These are phyloP conservation scores for Frankliniella fusca DNA, from an alignment of 2,888 invertebrate species.

Conservation along the genomic window DNA sequence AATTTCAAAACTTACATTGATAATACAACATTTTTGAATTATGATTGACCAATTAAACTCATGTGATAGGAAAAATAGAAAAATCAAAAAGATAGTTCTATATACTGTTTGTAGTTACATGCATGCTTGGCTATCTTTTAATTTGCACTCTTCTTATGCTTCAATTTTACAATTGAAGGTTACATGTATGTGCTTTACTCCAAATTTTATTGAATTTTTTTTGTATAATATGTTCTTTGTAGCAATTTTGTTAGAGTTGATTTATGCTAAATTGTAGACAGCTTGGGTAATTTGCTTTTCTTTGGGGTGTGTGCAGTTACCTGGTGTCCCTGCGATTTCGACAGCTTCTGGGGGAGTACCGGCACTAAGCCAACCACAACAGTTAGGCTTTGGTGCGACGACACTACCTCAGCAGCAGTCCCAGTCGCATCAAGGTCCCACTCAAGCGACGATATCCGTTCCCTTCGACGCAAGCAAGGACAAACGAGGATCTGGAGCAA, in stretches of 20 bases:
- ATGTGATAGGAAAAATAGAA: no score
- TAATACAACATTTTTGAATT: no score
- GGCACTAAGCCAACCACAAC: conserved; percentile 31
- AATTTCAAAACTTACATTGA: no score
- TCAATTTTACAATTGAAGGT: no score
- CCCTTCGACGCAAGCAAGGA: neutral
- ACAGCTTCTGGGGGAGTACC: conserved; percentile 30
- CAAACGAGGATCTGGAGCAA: neutral
- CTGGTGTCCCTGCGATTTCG: conserved; percentile 13
- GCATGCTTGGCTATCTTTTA: neutral
- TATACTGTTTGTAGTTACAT: neutral
- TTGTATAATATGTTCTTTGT: neutral
- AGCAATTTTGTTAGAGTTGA: neutral
- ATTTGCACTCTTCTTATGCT: no score
- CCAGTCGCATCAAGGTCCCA: conserved; percentile 28
- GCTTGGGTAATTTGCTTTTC: neutral
- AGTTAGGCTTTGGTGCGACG: neutral
- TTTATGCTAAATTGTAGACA: neutral
- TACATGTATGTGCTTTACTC: no score
- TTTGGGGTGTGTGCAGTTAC: neutral
- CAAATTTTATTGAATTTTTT: neutral
- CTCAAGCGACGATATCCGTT: neutral
- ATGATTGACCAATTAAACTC: no score
- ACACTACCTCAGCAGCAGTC: conserved; percentile 30
- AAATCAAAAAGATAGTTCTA: neutral